Conservation (phyloP, 2,797 vertebrate species). For the Phoxinus dragarum region DNA sequence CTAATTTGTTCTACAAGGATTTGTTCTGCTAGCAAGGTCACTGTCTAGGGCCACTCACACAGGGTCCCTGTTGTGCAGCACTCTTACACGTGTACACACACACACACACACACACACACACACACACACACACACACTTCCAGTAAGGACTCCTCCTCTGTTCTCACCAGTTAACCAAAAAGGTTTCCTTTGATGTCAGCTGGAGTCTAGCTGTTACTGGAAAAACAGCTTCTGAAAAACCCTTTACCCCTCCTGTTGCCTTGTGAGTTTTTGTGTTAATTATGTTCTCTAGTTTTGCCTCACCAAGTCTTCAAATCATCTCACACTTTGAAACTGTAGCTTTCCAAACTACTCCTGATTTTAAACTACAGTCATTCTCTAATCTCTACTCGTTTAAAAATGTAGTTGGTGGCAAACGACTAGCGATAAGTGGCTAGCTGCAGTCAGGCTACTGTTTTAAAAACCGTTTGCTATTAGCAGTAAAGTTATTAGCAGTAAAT, state of each 20-base stretch:
- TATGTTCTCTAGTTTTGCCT: background rate
- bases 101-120: constrained; percentile 25
- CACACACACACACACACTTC: constrained; percentile 52
- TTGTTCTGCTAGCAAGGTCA: constrained; percentile 45
- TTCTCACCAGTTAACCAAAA: constrained; percentile 44
- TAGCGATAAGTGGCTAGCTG: background rate
- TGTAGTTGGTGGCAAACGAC: background rate
- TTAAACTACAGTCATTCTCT: background rate
- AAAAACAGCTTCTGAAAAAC: constrained; percentile 34
- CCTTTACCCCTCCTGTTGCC: background rate
- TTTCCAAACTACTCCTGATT: background rate
- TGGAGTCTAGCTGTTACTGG: constrained; percentile 47
- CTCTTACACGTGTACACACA: constrained; percentile 50
- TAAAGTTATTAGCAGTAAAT: background rate
- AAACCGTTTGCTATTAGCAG: background rate
- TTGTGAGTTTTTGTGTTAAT: background rate
- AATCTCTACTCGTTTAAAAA: background rate
- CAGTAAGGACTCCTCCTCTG: constrained; percentile 52
- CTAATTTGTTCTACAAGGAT: constrained; percentile 45
- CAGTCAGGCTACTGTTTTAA: background rate
- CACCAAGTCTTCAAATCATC: background rate
- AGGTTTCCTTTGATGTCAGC: constrained; percentile 49
- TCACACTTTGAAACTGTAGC: background rate
- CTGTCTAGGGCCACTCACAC: constrained; percentile 29
- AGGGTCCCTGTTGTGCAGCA: constrained; percentile 50